These are phyloP conservation scores for Oostethus manadensis DNA, from an alignment of 2,113 vertebrate genomes.

Conservation along the genomic window DNA sequence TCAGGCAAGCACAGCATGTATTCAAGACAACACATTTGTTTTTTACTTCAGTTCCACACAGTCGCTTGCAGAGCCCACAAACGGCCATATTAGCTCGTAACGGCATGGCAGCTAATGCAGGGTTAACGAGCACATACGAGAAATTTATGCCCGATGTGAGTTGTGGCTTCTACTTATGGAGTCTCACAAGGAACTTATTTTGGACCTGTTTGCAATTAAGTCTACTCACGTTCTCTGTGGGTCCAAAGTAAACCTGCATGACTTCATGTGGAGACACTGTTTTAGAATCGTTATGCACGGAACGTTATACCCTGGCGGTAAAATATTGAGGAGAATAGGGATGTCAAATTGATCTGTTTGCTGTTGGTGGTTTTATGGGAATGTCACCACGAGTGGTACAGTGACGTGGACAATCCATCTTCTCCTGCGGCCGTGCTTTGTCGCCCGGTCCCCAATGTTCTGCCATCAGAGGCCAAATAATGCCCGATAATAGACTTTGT, in stretches of 20 bases:
- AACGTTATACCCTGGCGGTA: not conserved
- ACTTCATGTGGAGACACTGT: slow-evolving; percentile 21
- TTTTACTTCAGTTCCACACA: not conserved
- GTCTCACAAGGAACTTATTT: slow-evolving; percentile 5
- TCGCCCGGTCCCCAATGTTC: not conserved
- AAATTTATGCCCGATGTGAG: not conserved
- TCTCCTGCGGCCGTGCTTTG: slow-evolving; percentile 3
- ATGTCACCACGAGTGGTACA: slow-evolving; percentile 22
- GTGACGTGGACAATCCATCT: slow-evolving; percentile 7
- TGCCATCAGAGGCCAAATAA: slow-evolving; percentile 28
- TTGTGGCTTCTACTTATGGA: not conserved
- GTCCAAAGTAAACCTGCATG: slow-evolving; percentile 6
- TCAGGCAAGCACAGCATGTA: not conserved
- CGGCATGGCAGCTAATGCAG: not conserved
- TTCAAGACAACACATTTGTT: not conserved
- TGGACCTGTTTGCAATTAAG: not conserved
- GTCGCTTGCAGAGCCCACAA: not conserved
- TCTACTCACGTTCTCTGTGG: slow-evolving; percentile 26
- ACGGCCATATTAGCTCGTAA: not conserved
- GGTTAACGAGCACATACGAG: not conserved
- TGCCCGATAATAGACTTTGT: slow-evolving; percentile 23
- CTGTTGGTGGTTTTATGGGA: slow-evolving; percentile 24
- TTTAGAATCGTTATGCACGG: slow-evolving; percentile 1
- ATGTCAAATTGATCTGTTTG: slow-evolving; percentile 24
- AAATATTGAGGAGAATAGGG: slow-evolving; percentile 11